Conservation (phyloP, 2,797 vertebrate genomes). For the Gymnoscopelus braueri region DNA sequence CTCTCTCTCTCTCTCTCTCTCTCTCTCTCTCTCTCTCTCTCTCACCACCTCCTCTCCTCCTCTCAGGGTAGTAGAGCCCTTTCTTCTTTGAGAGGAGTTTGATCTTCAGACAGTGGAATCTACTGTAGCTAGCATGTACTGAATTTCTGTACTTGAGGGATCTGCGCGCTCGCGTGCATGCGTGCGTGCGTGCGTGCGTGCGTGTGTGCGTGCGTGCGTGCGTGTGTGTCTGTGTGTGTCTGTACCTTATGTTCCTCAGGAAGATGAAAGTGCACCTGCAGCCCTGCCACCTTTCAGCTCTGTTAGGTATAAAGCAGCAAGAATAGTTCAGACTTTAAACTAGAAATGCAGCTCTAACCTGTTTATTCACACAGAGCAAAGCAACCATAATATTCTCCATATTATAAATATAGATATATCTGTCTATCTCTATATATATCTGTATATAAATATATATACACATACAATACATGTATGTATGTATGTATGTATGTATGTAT, state of each 20-base stretch:
- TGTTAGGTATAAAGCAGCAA: constrained; percentile 54
- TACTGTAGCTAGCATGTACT: constrained; percentile 55
- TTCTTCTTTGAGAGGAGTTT: constrained; percentile 73
- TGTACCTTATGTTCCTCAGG: constrained; percentile 47
- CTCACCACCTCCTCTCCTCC: constrained; percentile 50
- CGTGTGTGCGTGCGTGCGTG: constrained; percentile 19
- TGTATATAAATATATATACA: too few species aligned
- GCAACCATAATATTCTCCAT: not conserved
- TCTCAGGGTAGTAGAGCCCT: constrained; percentile 64
- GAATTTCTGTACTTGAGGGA: constrained; percentile 56
- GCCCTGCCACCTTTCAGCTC: constrained; percentile 41
- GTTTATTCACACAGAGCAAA: constrained; percentile 33
- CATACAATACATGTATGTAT: too few species aligned
- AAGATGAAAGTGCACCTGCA: constrained; percentile 56
- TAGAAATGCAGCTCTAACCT: constrained; percentile 32
- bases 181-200: constrained; percentile 22
- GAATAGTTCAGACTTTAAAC: constrained; percentile 40
- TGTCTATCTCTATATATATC: too few species aligned
- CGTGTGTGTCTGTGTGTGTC: not conserved
- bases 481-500: too few species aligned
- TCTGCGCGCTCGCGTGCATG: constrained; percentile 33
- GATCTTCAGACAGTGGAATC: constrained; percentile 73
- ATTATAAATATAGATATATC: too few species aligned
- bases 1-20: constrained; percentile 28
- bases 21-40: constrained; percentile 42